These are phyloP conservation scores for Bombus haemorrhoidalis DNA, from an alignment of 1,140 invertebrate genomes.

Conservation along the genomic window DNA sequence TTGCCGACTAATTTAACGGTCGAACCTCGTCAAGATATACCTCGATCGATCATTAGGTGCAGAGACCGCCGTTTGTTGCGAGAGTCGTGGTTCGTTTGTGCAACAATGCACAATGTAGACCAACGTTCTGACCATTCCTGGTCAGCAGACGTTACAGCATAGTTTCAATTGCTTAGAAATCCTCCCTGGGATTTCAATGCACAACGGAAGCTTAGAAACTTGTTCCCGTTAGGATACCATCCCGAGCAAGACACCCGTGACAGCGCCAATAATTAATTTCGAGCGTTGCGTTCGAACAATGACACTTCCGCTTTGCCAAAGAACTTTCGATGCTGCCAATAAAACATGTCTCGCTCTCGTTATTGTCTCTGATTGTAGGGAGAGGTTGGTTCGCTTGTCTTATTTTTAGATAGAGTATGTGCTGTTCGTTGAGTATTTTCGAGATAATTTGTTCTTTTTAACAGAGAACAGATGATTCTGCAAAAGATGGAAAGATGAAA, in stretches of 20 bases:
- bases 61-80: background rate
- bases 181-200: constrained; percentile 33
- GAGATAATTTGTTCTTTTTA: too few species aligned
- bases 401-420: too few species aligned
- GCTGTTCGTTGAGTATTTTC: too few species aligned
- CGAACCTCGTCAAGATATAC: constrained; percentile 38
- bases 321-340: background rate
- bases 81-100: constrained; percentile 37
- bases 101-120: constrained; percentile 27
- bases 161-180: constrained; percentile 55
- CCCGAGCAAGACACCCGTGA: background rate
- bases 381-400: too few species aligned
- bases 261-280: constrained; percentile 43
- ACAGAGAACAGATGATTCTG: too few species aligned
- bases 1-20: constrained; percentile 62
- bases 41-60: constrained; percentile 61
- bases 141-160: background rate
- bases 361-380: background rate
- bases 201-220: constrained; percentile 33
- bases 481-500: too few species aligned
- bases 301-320: background rate
- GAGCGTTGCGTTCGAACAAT: background rate
- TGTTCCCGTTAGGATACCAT: background rate
- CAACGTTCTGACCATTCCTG: background rate
- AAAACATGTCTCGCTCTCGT: background rate